phyloP scores from a whole-genome alignment of 2,113 vertebrate species.

The Ahaetulla prasina region DNA sequence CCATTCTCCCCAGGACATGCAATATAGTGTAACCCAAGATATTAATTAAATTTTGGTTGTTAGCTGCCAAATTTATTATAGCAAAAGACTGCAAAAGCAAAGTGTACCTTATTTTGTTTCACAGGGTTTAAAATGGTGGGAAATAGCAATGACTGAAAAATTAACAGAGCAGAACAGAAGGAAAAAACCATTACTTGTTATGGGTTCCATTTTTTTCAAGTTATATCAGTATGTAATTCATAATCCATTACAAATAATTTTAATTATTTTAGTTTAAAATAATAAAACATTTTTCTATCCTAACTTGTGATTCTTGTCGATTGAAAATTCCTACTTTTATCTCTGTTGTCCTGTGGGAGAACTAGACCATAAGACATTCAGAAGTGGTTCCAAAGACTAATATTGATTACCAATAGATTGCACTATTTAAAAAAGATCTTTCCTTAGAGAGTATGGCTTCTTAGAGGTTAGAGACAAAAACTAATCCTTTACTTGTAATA shows the following conservation, averaged over 20 bases:
- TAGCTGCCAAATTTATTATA: neutral
- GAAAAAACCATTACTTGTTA: neutral
- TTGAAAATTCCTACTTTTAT: neutral
- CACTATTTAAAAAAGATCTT: neutral
- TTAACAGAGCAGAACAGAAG: neutral
- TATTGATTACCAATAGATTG: constrained; percentile 8
- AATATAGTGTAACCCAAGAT: neutral
- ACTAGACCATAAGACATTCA: neutral
- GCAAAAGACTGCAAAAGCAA: neutral
- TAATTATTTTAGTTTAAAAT: neutral
- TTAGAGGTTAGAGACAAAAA: neutral
- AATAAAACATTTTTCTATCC: neutral
- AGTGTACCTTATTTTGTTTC: neutral
- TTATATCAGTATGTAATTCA: neutral
- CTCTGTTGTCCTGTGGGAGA: neutral
- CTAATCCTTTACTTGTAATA: constrained; percentile 1
- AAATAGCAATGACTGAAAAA: neutral
- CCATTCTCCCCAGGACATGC: neutral
- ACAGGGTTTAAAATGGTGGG: neutral
- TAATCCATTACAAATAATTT: neutral
- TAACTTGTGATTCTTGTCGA: neutral
- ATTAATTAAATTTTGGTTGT: neutral
- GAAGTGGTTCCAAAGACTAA: neutral
- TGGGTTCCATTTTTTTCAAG: neutral
- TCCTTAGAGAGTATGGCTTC: neutral